Base-by-base conservation (phyloP, 2,113 vertebrate genomes). In the Meles meles region DNA sequence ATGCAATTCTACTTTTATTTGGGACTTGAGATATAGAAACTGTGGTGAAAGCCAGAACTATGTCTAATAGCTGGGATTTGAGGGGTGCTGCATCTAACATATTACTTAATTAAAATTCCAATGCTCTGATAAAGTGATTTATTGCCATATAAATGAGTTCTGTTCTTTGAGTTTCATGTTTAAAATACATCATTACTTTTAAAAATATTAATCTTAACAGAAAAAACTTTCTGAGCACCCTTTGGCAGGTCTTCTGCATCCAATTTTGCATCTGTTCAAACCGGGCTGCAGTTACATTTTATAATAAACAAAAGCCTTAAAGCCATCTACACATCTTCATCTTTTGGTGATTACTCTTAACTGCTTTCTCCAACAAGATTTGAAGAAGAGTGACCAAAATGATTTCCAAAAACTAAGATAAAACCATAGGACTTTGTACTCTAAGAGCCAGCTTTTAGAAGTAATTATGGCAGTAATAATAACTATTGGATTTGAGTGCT, bases 81-180 rank as follows among this genome's bases (percentile, higher is more conserved):
- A 17, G 6, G 31, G 14, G 11, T 37, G 29, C n/a, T 83, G 23
- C 39, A 72, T 10, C 8, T 55, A 34, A 44, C 3, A 44, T 6
- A 57, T 27, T 52, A 69, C 80, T 96, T 96, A 83, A 80, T 49
- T 67, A 76, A 88, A 86, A 23, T 84, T 86, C 37, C 55, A 90
- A 31, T 0, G 17, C 39, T 80, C 77, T 52, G 17, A 65, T 34
- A 93, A 84, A 52, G 42, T 63, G 39, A 11, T 52, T 89, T 55
- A 86, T 67, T 72, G 44, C 21, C 67, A 76, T 20, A n/a, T 7
- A 59, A 77, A 23, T 86, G 13, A 92, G 9, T 65, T 81, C 72
- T 59, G 5, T 72, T 80, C 59, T 87, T 93, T 76, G n/a, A 94
- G 84, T 84, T 94, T 80, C 76, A 92, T 63, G 25, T 69, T 84